Evolutionary conservation across 2,113 vertebrate genomes (phyloP), one percentile per base, ranked within the genome.

Genomic region (Alethe castanea): DNA sequence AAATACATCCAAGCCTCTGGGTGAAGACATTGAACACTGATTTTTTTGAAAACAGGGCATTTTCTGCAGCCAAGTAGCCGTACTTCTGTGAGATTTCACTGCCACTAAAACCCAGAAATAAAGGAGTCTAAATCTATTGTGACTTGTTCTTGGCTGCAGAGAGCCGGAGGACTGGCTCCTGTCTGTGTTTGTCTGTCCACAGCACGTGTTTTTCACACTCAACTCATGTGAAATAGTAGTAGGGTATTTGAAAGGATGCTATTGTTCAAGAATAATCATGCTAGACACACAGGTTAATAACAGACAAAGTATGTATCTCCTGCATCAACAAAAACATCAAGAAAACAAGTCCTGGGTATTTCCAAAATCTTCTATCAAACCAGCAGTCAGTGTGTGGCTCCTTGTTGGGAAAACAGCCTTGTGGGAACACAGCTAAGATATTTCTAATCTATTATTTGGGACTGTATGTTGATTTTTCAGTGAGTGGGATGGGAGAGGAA

Each of bases 351-450:
- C 36, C 7, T 2, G 6, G 1, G 4, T 40, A 4, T 33, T 81
- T 79, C 35, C 54, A 61, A 90, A 88, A 29, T 6, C 25, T 29
- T 20, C 45, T 38, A 31, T 25, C 2, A 5, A 78, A 50, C 22
- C 2, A 17, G 15, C 20, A 47, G 25, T 1, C 0, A 0, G 36
- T 7, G 36, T 0, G 0, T 17, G 60, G 28, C 31, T 73, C 57
- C 35, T 59, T 2, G 0, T 31, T 90, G 62, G 50, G 53, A 47
- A 72, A 16, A 33, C 5, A 33, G 20, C 50, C 48, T 40, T 2
- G 3, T 11, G 73, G 20, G n/a, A 85, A 47, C 17, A 54, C 24
- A 72, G 52, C 16, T 7, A 36, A 56, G 60, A 14, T 33, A 38
- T 23, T 66, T 57, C 28, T 86, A 16, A 42, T 35, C 61, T 48